Evolutionary conservation across 1,140 invertebrate genomes (phyloP).

Genomic region (Drosophila seguyi): DNA sequence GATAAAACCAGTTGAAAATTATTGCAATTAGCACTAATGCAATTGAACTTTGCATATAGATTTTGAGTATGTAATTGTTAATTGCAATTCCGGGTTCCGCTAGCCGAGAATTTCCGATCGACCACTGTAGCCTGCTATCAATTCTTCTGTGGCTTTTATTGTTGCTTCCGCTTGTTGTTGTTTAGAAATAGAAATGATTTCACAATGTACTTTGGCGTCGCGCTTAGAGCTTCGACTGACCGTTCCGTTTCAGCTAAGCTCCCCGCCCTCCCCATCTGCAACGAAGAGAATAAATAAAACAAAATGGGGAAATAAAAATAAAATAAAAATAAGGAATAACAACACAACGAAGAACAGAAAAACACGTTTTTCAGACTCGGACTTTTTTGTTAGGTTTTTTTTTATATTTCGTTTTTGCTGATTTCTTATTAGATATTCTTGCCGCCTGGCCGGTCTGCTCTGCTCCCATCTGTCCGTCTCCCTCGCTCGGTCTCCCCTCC

Average conservation of each 20-base stretch:
- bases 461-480: slow-evolving; percentile 23
- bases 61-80: not conserved
- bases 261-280: slow-evolving; percentile 3
- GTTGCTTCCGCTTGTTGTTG: slow-evolving; percentile 70
- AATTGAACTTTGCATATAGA: slow-evolving; percentile 2
- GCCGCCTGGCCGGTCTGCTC: slow-evolving; percentile 21
- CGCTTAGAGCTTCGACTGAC: slow-evolving; percentile 36
- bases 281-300: slow-evolving; percentile 34
- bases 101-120: slow-evolving; percentile 11
- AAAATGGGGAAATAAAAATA: slow-evolving; percentile 17
- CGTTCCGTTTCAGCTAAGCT: slow-evolving; percentile 32
- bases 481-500: slow-evolving; percentile 22
- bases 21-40: not conserved
- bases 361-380: slow-evolving; percentile 63
- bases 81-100: slow-evolving; percentile 19
- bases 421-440: slow-evolving; percentile 73
- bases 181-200: slow-evolving; percentile 81
- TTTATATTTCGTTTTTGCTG: slow-evolving; percentile 42
- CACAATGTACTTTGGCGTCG: slow-evolving; percentile 67
- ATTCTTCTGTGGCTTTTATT: slow-evolving; percentile 36
- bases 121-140: slow-evolving; percentile 50
- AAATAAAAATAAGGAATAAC: slow-evolving; percentile 34
- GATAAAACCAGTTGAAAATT: not conserved
- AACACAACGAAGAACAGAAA: slow-evolving; percentile 36
- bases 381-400: slow-evolving; percentile 1